Percentiles rank a stretch among this genome's conserved stretches.
These are phyloP conservation scores for Periparus ater DNA, from an alignment of 2,797 vertebrate species.

Conservation along the genomic window DNA sequence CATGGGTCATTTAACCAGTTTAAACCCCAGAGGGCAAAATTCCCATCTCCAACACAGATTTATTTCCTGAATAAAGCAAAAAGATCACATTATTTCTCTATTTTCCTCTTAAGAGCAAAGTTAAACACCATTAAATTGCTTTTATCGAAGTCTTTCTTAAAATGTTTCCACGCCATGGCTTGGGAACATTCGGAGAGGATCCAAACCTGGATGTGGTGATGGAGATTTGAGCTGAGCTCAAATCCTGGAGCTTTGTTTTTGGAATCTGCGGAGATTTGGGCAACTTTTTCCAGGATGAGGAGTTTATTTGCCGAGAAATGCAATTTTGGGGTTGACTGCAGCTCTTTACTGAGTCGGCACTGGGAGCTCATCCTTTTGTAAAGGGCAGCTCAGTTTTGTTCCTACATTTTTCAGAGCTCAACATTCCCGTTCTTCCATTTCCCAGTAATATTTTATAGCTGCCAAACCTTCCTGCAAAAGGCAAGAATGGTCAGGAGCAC, in stretches of 20 bases:
- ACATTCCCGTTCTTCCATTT: neutral
- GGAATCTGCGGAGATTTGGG: neutral
- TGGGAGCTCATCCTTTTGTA: neutral
- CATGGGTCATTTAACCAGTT: neutral
- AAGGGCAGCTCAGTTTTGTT: neutral
- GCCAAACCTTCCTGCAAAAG: neutral
- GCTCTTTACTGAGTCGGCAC: neutral
- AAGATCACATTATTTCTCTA: neutral
- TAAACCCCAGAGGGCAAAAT: neutral
- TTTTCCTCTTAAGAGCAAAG: neutral
- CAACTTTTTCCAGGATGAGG: neutral
- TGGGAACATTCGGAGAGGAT: neutral
- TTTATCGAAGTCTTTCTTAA: neutral
- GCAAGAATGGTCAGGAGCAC: neutral
- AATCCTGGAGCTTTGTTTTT: neutral
- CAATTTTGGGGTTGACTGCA: slow-evolving; percentile 47
- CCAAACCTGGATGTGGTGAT: neutral
- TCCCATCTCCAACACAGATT: neutral
- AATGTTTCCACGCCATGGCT: neutral
- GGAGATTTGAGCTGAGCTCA: neutral
- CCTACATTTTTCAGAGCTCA: neutral
- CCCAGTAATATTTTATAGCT: neutral
- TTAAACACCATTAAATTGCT: neutral
- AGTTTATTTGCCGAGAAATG: slow-evolving; percentile 38
- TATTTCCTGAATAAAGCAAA: neutral